Conservation (phyloP, 2,113 vertebrate species). For the Nematolebias whitei region DNA sequence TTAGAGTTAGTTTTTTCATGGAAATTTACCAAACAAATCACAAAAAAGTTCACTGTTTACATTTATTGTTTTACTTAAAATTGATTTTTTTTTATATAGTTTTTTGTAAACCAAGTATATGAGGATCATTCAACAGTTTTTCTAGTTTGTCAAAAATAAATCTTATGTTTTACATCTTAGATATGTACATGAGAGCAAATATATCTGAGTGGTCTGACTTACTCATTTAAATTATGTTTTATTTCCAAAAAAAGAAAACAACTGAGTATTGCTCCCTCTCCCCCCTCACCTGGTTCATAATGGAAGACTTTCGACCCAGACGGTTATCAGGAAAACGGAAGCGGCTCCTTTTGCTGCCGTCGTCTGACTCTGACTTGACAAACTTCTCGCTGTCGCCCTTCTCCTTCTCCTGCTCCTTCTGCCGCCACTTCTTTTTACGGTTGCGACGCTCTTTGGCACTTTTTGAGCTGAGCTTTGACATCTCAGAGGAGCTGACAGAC, state of each 20-base stretch:
- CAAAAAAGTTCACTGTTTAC: neutral
- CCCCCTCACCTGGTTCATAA: slow-evolving; percentile 95
- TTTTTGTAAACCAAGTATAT: no score
- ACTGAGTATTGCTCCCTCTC: no score
- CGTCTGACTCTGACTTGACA: slow-evolving; percentile 96
- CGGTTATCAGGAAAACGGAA: slow-evolving; percentile 93
- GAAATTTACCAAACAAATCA: neutral
- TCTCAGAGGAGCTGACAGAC: slow-evolving; percentile 94
- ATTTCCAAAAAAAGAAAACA: no score
- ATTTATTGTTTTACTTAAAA: no score
- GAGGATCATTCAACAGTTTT: neutral
- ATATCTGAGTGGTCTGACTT: no score
- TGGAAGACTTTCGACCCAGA: slow-evolving; percentile 93
- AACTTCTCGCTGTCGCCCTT: slow-evolving; percentile 96
- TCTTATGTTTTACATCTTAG: no score
- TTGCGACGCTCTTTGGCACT: slow-evolving; percentile 97
- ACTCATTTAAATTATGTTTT: no score
- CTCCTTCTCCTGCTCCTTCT: slow-evolving; percentile 96
- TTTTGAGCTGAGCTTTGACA: slow-evolving; percentile 97
- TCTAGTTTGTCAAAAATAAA: neutral
- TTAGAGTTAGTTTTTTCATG: neutral
- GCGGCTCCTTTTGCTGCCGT: slow-evolving; percentile 93
- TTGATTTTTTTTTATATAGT: no score
- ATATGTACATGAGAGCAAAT: no score
- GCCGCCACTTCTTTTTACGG: slow-evolving; percentile 90